These are phyloP conservation scores for Chydorus sphaericus DNA, from an alignment of 2,888 invertebrate genomes.

Conservation along the genomic window DNA sequence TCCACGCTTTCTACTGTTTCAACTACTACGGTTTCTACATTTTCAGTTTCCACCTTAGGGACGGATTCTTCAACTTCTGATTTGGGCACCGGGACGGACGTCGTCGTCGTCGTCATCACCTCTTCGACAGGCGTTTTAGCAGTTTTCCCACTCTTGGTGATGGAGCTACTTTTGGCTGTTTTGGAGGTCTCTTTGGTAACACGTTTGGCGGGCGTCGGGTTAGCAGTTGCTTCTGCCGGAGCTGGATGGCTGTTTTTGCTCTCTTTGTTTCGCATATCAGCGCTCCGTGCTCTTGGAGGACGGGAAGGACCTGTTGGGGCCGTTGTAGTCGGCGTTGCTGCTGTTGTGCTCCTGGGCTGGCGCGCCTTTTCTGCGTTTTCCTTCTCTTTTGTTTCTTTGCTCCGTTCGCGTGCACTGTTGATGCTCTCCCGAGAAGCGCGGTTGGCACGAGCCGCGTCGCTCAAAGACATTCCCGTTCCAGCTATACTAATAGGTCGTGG, in stretches of 20 bases:
- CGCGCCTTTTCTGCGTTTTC: not conserved
- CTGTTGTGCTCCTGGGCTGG: not conserved
- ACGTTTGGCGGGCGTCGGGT: not conserved
- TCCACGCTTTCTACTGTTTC: not conserved
- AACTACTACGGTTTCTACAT: not conserved
- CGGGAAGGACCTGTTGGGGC: not conserved
- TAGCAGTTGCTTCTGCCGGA: not conserved
- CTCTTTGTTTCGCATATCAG: constrained; percentile 6
- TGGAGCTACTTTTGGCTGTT: not conserved
- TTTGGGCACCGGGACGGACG: not conserved
- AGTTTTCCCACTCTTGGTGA: not conserved
- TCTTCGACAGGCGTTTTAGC: not conserved
- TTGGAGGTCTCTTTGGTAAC: not conserved
- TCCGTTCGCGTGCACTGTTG: constrained; percentile 9
- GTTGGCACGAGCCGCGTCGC: constrained; percentile 12
- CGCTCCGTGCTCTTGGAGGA: constrained; percentile 10
- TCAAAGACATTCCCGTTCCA: constrained; percentile 50
- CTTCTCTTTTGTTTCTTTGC: constrained; percentile 16
- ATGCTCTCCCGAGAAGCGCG: constrained; percentile 6
- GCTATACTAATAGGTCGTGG: constrained; percentile 70
- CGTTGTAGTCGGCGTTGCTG: not conserved
- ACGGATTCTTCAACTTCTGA: not conserved
- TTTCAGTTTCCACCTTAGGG: not conserved
- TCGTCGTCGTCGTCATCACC: not conserved
- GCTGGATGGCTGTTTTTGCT: not conserved